Base-by-base conservation (phyloP, 2,888 invertebrate genomes). In the Isoperla grammatica region DNA sequence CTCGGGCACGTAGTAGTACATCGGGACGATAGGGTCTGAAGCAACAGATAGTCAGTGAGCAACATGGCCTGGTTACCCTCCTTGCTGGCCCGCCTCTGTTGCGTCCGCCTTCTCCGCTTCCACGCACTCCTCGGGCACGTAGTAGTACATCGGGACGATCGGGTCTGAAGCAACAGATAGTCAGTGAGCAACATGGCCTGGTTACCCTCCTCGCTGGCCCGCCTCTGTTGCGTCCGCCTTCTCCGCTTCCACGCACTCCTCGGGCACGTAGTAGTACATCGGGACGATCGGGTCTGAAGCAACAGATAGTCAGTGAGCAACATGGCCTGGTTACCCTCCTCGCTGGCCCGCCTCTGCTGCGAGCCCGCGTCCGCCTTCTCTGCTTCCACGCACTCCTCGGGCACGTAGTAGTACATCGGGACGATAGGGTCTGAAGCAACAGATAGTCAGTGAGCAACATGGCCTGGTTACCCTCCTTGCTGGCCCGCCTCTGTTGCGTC, bases 171-270 rank as follows among this genome's bases (percentile, higher is more conserved):
- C 61, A 99, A 77, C 53, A 99, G 78, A 73, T 96, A 93, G 1
- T 95, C 87, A 68, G 99, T 87, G 63, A 99, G 85, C 75, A 95
- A 96, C 78, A 99, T 80, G 0, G 98, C 87, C 78, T 99, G 98
- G 66, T 95, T 95, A 3, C 79, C 79, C 75, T 83, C 78, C 68
- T 78, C 78, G 65, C 86, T 86, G 8, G 88, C 79, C 37, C 83
- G 67, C 67, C 86, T 78, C 19, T 79, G 75, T 40, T 84, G 83
- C 54, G 82, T 83, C 57, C 87, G 69, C 75, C 61, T 82, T 81
- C 73, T 94, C 94, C 60, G 75, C 78, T 22, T 90, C 89, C 49
- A 93, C 76, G 59, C 79, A 78, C 57, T 89, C 87, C 56, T 83
- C 80, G 0, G 88, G 84, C 6, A 94, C 87, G 70, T 86, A 93